Percentiles rank a stretch among this genome's conserved stretches.
phyloP scores from a whole-genome alignment of 2,797 vertebrate genomes.

The Gastrophryne carolinensis region DNA sequence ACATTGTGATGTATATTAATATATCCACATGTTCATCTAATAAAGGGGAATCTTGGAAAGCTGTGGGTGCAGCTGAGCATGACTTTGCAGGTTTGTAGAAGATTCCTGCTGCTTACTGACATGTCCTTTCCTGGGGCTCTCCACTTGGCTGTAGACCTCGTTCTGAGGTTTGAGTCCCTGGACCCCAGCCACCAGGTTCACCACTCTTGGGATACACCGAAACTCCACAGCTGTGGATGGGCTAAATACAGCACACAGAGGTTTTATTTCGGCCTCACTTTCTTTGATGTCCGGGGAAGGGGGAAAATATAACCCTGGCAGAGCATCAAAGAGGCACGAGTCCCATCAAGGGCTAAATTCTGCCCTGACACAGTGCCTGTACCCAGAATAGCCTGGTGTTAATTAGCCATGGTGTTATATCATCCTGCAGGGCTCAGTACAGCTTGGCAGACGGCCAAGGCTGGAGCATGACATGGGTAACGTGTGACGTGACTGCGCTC shows the following conservation, averaged over 20 bases:
- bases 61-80: background rate
- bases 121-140: constrained; percentile 11
- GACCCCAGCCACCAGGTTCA: constrained; percentile 15
- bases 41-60: background rate
- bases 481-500: constrained; percentile 30
- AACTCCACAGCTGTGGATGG: constrained; percentile 40
- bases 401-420: constrained; percentile 49
- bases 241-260: constrained; percentile 42
- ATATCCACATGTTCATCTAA: no score
- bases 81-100: background rate
- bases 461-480: constrained; percentile 11
- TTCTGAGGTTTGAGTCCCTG: constrained; percentile 35
- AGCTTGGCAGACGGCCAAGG: constrained; percentile 33
- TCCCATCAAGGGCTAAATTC: constrained; percentile 51
- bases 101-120: background rate
- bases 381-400: constrained; percentile 46
- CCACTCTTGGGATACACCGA: constrained; percentile 34
- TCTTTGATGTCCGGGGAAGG: constrained; percentile 36
- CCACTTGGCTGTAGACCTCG: constrained; percentile 29
- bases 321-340: constrained; percentile 35
- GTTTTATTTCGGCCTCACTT: constrained; percentile 45
- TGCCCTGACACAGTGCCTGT: constrained; percentile 44
- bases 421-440: constrained; percentile 27
- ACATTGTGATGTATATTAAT: no score
- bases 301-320: constrained; percentile 45